phyloP scores from a whole-genome alignment of 2,888 invertebrate species.

The Xanthorhoe spadicearia region DNA sequence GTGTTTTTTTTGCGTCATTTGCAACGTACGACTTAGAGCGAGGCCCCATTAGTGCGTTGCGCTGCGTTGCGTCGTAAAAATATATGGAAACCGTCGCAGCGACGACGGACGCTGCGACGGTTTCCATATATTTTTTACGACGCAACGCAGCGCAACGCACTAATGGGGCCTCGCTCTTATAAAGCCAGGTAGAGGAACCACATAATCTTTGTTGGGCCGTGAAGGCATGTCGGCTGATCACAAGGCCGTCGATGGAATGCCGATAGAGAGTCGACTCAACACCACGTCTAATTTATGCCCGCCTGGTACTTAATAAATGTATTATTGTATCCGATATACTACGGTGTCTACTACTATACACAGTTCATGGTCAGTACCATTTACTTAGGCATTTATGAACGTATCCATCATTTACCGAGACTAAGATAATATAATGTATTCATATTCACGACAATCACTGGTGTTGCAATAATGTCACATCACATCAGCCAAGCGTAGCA shows the following conservation, averaged over 20 bases:
- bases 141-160: no score
- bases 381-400: not conserved
- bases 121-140: no score
- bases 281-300: slow-evolving; percentile 56
- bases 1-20: slow-evolving; percentile 30
- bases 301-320: slow-evolving; percentile 48
- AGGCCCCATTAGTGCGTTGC: no score
- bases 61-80: no score
- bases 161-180: no score
- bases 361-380: slow-evolving; percentile 2
- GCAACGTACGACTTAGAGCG: slow-evolving; percentile 23
- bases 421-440: not conserved
- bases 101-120: no score
- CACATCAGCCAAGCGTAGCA: slow-evolving; percentile 8
- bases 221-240: slow-evolving; percentile 58
- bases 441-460: not conserved
- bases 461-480: slow-evolving; percentile 11
- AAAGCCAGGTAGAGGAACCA: slow-evolving; percentile 48
- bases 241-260: slow-evolving; percentile 68
- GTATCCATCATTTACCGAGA: slow-evolving; percentile 3
- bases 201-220: slow-evolving; percentile 35
- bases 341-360: not conserved
- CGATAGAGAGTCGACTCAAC: slow-evolving; percentile 68
- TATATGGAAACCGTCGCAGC: no score
- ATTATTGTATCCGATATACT: slow-evolving; percentile 20